phyloP scores from a whole-genome alignment of 2,113 vertebrate species.

The Atlantisia rogersi region DNA sequence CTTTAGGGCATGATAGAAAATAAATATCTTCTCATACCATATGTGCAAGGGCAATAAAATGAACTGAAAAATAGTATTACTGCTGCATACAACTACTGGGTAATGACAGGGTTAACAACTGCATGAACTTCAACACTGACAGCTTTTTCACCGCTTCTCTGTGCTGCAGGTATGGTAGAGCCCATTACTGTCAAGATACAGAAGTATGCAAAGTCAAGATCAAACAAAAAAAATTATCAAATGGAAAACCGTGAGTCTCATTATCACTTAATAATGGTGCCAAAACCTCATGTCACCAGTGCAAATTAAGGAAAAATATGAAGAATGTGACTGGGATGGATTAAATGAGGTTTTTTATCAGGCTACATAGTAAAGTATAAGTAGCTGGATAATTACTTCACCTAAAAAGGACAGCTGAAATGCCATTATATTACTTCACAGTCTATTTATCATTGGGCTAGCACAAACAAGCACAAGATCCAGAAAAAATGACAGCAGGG shows the following conservation, averaged over 20 bases:
- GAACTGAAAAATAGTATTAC: not conserved
- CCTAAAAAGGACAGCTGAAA: constrained; percentile 13
- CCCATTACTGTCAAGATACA: not conserved
- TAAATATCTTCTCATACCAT: not conserved
- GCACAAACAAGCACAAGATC: not conserved
- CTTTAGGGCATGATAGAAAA: not conserved
- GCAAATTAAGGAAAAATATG: constrained; percentile 1
- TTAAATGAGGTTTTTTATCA: not conserved
- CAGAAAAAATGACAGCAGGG: not conserved
- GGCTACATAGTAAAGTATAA: not conserved
- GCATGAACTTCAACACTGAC: not conserved
- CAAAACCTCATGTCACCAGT: constrained; percentile 3
- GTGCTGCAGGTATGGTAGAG: not conserved
- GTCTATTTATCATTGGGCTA: not conserved
- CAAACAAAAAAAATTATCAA: constrained; percentile 52
- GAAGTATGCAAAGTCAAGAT: constrained; percentile 8
- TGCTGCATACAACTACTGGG: not conserved
- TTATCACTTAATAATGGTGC: constrained; percentile 66
- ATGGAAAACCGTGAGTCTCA: constrained; percentile 21
- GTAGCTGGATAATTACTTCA: constrained; percentile 31
- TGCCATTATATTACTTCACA: not conserved
- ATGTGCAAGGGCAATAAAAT: not conserved
- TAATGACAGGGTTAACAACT: not conserved
- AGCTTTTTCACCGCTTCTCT: not conserved
- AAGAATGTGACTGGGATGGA: not conserved